Evolutionary conservation across 2,797 vertebrate species (phyloP), one percentile per base, ranked within the genome.

Genomic region (Serranus cabrilla): DNA sequence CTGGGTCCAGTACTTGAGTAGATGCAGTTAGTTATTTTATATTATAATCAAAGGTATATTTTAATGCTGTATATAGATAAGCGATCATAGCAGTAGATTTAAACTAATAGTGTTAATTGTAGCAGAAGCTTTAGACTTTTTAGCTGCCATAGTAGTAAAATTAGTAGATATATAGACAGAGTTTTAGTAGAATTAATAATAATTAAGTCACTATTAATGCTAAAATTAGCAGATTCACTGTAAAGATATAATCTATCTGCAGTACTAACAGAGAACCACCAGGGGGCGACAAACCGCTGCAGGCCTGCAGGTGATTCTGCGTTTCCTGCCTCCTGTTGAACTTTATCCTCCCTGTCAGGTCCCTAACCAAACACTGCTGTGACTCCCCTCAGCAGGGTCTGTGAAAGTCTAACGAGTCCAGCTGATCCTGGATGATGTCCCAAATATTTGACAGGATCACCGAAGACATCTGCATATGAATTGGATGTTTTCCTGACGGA

Each of bases 261-360:
- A 61, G n/a, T 42, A 21, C 0, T 8, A 9, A 5, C 0, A 0
- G 0, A 4, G 0, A n/a, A 25, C 34, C 87, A 65, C 51, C 12
- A 86, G 90, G 34, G 57, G 83, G 66, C 21, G 58, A 62, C 67
- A 83, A 8, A 52, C 23, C 5, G 9, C 21, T 3, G 2, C 69
- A 17, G 11, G 1, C 12, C 5, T 20, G 2, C 13, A 14, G 40
- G 2, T n/a, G 43, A 23, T 27, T 78, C n/a, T 57, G 14, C 74
- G 55, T 62, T 64, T 79, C 47, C n/a, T 1, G 9, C 11, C 46
- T 0, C 1, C 4, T 20, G 12, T 43, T 63, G 69, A 57, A 73
- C 71, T 78, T 78, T 71, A 80, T 65, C 65, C 68, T 25, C 11
- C 39, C 11, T 3, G 6, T 27, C n/a, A 6, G 37, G 0, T 74